Conservation (phyloP, 2,797 vertebrate species). For the Anguilla anguilla region DNA sequence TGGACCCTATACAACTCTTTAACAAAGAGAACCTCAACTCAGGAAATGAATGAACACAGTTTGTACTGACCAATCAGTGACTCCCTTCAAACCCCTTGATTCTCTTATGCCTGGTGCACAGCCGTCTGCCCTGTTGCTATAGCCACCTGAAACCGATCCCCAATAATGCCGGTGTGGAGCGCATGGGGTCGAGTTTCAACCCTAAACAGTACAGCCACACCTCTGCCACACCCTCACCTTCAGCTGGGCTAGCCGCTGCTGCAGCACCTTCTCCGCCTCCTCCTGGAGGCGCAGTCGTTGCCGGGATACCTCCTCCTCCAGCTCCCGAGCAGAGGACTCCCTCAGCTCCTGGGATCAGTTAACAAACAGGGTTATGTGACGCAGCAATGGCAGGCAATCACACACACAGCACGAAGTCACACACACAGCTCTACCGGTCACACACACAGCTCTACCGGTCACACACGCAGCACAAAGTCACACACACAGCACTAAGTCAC, state of each 20-base stretch:
- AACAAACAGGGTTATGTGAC: neutral
- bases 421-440: neutral
- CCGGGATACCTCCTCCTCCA: slow-evolving; percentile 70
- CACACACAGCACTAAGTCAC: slow-evolving; percentile 50
- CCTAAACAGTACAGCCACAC: slow-evolving; percentile 32
- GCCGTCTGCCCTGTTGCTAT: neutral
- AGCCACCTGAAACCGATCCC: neutral
- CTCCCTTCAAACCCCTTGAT: neutral
- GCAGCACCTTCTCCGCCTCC: slow-evolving; percentile 75
- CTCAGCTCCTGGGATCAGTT: slow-evolving; percentile 61
- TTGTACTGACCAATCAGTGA: slow-evolving; percentile 26
- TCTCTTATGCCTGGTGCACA: neutral
- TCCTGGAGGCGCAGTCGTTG: slow-evolving; percentile 77
- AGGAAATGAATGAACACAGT: slow-evolving; percentile 30
- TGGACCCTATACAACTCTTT: neutral
- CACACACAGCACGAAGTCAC: neutral
- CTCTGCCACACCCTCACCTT: slow-evolving; percentile 66
- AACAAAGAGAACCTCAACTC: slow-evolving; percentile 24
- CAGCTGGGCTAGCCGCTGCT: slow-evolving; percentile 73
- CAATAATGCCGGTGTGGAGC: neutral
- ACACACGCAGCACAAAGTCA: neutral
- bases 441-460: neutral
- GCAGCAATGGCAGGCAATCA: slow-evolving; percentile 2
- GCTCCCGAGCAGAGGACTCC: slow-evolving; percentile 61
- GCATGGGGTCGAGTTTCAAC: neutral